Percentiles rank a stretch among this genome's conserved stretches.
These are phyloP conservation scores for Triplophysa tibetana DNA, from an alignment of 2,113 vertebrate species.

Conservation along the genomic window DNA sequence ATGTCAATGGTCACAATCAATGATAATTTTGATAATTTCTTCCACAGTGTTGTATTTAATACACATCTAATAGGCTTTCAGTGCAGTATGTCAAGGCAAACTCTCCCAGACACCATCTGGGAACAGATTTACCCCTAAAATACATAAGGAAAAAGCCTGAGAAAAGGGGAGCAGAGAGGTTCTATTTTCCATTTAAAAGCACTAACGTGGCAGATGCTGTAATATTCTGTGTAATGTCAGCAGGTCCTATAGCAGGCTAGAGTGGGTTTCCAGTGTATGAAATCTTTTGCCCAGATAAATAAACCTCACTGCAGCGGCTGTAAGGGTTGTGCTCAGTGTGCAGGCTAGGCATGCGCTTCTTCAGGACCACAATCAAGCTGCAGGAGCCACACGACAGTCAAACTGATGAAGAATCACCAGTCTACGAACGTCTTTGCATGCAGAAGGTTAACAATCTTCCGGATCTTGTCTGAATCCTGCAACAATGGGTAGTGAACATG, in stretches of 20 bases:
- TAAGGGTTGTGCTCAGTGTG: slow-evolving; percentile 51
- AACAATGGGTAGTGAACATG: neutral
- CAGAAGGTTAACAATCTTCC: neutral
- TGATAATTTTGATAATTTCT: slow-evolving; percentile 23
- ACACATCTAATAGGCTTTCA: slow-evolving; percentile 21
- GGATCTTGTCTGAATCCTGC: neutral
- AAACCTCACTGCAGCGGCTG: slow-evolving; percentile 69
- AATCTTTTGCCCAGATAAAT: slow-evolving; percentile 72
- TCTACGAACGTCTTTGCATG: neutral
- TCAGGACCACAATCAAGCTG: slow-evolving; percentile 70
- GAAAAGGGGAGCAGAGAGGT: slow-evolving; percentile 48
- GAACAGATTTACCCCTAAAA: slow-evolving; percentile 28
- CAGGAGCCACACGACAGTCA: slow-evolving; percentile 68
- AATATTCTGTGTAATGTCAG: slow-evolving; percentile 70
- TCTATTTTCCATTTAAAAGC: slow-evolving; percentile 69
- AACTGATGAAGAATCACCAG: slow-evolving; percentile 56
- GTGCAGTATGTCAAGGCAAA: slow-evolving; percentile 18
- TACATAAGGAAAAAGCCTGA: slow-evolving; percentile 18
- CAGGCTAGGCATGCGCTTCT: slow-evolving; percentile 59
- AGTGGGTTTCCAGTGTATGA: slow-evolving; percentile 67
- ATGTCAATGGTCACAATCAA: too few species aligned
- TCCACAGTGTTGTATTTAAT: slow-evolving; percentile 25
- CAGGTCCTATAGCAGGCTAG: slow-evolving; percentile 58
- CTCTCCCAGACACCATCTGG: slow-evolving; percentile 29
- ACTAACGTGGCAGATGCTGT: slow-evolving; percentile 64